Evolutionary conservation across 2,797 vertebrate species (phyloP).

Genomic region (Chaenodraco wilsoni): DNA sequence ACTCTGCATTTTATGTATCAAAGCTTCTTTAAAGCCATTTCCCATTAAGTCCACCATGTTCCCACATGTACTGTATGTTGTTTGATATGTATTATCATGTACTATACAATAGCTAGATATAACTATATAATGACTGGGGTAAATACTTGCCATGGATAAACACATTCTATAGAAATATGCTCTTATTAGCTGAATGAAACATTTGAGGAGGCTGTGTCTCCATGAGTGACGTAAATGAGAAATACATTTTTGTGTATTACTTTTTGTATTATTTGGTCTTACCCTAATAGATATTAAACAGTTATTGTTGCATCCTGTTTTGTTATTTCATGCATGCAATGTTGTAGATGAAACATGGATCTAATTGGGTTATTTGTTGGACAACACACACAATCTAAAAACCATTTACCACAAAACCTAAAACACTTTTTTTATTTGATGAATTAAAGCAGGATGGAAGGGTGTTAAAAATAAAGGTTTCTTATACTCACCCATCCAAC

Average conservation of each 20-base stretch:
- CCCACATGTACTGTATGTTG: conserved; percentile 68
- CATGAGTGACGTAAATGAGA: conserved; percentile 59
- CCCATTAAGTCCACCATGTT: conserved; percentile 28
- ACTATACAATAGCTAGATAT: conserved; percentile 75
- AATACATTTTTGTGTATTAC: conserved; percentile 82
- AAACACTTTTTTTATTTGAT: background rate
- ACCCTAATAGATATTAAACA: conserved; percentile 83
- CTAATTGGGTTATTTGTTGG: background rate
- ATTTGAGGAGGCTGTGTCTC: conserved; percentile 68
- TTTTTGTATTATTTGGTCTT: conserved; percentile 84
- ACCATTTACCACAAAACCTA: background rate
- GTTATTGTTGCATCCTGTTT: conserved; percentile 77
- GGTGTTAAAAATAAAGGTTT: background rate
- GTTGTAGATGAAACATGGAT: background rate
- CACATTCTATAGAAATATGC: conserved; percentile 59
- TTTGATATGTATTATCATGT: conserved; percentile 81
- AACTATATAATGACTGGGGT: conserved; percentile 68
- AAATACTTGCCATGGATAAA: conserved; percentile 71
- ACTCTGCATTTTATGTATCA: conserved; percentile 57
- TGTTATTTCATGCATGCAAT: conserved; percentile 31
- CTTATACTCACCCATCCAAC: background rate
- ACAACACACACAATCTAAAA: background rate
- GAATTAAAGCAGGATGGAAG: background rate
- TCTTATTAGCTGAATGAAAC: conserved; percentile 46
- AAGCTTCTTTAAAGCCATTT: conserved; percentile 67